Conservation (phyloP, 2,888 invertebrate genomes). For the Elaeidobius kamerunicus region DNA sequence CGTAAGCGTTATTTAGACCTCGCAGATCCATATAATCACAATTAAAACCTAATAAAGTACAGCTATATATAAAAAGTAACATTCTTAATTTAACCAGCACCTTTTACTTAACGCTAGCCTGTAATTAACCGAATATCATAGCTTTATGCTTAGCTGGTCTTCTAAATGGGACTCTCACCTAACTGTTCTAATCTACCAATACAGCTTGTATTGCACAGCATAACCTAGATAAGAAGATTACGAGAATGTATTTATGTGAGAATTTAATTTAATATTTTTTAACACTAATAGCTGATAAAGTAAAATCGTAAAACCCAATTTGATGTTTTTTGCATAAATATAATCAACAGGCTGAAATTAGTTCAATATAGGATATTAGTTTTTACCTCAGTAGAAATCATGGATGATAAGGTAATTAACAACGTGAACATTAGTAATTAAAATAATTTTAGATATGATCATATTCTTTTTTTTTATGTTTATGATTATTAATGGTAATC, state of each 20-base stretch:
- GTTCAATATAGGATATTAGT: no score
- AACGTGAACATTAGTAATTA: no score
- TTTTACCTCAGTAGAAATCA: no score
- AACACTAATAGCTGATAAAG: no score
- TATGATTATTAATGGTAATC: no score
- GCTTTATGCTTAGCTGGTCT: slow-evolving; percentile 12
- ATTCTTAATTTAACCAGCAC: not conserved
- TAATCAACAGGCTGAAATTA: no score
- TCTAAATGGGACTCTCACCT: slow-evolving; percentile 16
- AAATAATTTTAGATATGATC: no score
- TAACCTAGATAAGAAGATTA: slow-evolving; percentile 13
- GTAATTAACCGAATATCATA: slow-evolving; percentile 18
- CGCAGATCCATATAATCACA: not conserved
- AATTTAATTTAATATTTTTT: not conserved
- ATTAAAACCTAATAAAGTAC: not conserved
- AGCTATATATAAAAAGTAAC: not conserved
- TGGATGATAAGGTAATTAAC: no score
- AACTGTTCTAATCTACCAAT: slow-evolving; percentile 10
- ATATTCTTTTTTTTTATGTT: no score
- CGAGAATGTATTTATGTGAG: no score
- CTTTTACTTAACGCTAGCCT: slow-evolving; percentile 17
- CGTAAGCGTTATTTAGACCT: not conserved
- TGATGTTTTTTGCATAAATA: no score
- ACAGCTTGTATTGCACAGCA: slow-evolving; percentile 2
- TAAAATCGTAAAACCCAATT: no score